Evolutionary conservation across 2,888 invertebrate species (phyloP).

Genomic region (Sphaerophoria rueppellii): DNA sequence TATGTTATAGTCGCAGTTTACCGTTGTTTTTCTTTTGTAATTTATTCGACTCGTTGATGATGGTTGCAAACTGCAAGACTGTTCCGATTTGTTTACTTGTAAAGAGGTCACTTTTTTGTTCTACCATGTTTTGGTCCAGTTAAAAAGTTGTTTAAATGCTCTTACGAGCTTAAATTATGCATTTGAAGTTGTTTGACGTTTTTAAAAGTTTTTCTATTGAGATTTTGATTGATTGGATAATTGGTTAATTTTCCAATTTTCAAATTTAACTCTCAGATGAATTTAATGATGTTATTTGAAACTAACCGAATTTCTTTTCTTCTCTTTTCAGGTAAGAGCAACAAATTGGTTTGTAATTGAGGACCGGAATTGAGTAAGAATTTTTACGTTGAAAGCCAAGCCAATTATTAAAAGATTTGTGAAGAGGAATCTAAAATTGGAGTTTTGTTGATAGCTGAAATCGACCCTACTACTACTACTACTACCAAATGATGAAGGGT

Average conservation of each 20-base stretch:
- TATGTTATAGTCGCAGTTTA: constrained; percentile 1
- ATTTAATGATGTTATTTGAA: neutral
- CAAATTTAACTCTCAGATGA: no score
- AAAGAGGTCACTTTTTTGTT: neutral
- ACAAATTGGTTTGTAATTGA: neutral
- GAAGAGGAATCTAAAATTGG: no score
- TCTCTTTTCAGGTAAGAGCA: neutral
- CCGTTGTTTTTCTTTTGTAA: neutral
- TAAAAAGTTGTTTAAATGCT: neutral
- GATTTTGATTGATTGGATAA: neutral
- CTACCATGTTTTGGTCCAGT: neutral
- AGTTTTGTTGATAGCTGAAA: no score
- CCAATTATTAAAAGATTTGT: no score
- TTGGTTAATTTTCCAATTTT: no score
- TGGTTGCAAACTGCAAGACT: neutral
- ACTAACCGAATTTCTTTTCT: neutral
- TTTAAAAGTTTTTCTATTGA: neutral
- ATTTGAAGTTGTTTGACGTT: no score
- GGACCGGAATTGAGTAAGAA: neutral
- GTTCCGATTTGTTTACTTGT: neutral
- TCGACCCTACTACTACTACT: no score
- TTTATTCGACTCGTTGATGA: neutral
- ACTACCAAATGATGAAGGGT: no score
- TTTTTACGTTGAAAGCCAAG: neutral
- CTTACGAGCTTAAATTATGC: no score